Evolutionary conservation across 2,888 invertebrate species (phyloP).

Genomic region (Ariolimax columbianus): DNA sequence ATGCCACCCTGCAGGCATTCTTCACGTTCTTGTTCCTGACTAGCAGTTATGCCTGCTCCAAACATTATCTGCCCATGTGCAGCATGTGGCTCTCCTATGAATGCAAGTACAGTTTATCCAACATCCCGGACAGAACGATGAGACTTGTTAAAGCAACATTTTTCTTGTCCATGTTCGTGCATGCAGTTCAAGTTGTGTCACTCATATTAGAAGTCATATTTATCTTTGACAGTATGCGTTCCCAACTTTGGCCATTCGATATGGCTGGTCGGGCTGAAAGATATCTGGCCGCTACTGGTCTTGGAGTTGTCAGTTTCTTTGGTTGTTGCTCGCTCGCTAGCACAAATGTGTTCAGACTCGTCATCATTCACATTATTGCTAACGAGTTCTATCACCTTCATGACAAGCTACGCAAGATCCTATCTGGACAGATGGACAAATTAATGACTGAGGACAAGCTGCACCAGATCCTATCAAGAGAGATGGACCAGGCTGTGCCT

Average conservation of each 20-base stretch:
- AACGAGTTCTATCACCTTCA: not conserved
- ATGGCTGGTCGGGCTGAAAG: too few species aligned
- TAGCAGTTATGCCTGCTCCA: not conserved
- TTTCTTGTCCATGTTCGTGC: too few species aligned
- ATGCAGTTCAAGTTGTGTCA: too few species aligned
- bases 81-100: not conserved
- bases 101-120: not conserved
- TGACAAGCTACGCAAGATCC: too few species aligned
- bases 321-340: not conserved
- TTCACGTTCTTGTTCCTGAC: not conserved
- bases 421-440: too few species aligned
- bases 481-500: too few species aligned
- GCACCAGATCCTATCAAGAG: too few species aligned
- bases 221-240: not conserved
- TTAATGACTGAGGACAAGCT: too few species aligned
- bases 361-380: not conserved
- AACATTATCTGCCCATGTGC: not conserved
- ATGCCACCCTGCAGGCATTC: not conserved
- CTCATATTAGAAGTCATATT: too few species aligned
- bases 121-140: too few species aligned
- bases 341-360: not conserved
- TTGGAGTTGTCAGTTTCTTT: not conserved
- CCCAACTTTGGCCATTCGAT: not conserved
- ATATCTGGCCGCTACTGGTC: not conserved
- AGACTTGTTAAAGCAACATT: not conserved